Percentiles rank a stretch among this genome's conserved stretches.
These are phyloP conservation scores for human (Homo sapiens) DNA, from an alignment of 2,113 vertebrate species.

Conservation along the genomic window DNA sequence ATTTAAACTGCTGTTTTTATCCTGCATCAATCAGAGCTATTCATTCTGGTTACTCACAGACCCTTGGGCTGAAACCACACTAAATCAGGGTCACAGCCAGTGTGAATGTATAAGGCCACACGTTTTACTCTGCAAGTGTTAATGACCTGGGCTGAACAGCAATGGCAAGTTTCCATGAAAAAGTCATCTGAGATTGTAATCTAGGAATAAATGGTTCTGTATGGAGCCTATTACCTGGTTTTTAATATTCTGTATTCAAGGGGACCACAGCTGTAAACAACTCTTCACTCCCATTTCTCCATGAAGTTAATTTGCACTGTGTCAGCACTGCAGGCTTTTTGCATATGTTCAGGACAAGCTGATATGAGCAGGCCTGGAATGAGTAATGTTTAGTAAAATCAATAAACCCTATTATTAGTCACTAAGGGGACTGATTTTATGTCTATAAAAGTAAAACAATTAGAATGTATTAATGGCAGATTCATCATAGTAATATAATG, in stretches of 20 bases:
- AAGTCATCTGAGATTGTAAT: conserved; percentile 78
- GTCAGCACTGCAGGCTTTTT: conserved; percentile 79
- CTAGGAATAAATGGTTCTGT: conserved; percentile 73
- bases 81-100: conserved; percentile 65
- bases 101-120: conserved; percentile 53
- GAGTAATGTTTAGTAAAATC: conserved; percentile 87
- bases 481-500: conserved; percentile 85
- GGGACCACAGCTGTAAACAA: conserved; percentile 78
- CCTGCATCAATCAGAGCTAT: conserved; percentile 69
- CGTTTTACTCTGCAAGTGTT: conserved; percentile 63
- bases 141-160: conserved; percentile 31
- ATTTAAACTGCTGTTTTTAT: conserved; percentile 76
- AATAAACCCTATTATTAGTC: conserved; percentile 87
- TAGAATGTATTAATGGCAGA: conserved; percentile 84
- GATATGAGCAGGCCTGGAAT: conserved; percentile 82
- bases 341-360: conserved; percentile 80
- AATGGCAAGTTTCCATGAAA: conserved; percentile 77
- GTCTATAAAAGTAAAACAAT: conserved; percentile 87
- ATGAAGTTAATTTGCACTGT: conserved; percentile 81
- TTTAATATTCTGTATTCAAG: conserved; percentile 79
- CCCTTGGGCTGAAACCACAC: conserved; percentile 52
- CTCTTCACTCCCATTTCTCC: conserved; percentile 75
- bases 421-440: conserved; percentile 85
- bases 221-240: conserved; percentile 76
- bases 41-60: conserved; percentile 55